A percentile compares a stretch with the other conserved stretches of the same genome.
These are phyloP conservation scores for Chascanopsetta lugubris DNA, from an alignment of 2,113 vertebrate genomes.

Conservation along the genomic window DNA sequence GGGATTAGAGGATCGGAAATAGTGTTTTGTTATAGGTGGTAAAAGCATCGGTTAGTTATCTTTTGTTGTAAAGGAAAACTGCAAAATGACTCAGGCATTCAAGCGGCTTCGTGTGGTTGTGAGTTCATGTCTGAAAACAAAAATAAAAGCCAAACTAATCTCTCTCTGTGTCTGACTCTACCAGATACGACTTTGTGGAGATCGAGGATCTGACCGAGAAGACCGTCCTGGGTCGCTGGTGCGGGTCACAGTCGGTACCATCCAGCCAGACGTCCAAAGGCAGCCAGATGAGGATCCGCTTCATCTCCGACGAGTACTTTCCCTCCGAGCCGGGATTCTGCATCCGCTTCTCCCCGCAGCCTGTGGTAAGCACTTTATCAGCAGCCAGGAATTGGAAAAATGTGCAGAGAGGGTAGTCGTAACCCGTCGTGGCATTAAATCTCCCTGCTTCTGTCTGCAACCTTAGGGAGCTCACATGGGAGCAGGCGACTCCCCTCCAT, in stretches of 20 bases:
- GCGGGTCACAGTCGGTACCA: conserved; percentile 87
- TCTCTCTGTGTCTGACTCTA: conserved; percentile 24
- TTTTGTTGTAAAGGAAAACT: too few relatives aligned
- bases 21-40: too few relatives aligned
- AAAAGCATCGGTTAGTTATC: too few relatives aligned
- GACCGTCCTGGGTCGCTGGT: conserved; percentile 93
- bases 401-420: background rate
- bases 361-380: conserved; percentile 81
- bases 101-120: too few relatives aligned
- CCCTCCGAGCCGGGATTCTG: conserved; percentile 95
- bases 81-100: too few relatives aligned
- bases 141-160: background rate
- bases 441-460: conserved; percentile 8
- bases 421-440: background rate
- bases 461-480: conserved; percentile 22
- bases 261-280: conserved; percentile 89
- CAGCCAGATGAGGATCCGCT: conserved; percentile 92
- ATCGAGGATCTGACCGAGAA: conserved; percentile 91
- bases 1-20: too few relatives aligned
- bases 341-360: conserved; percentile 88
- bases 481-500: conserved; percentile 10
- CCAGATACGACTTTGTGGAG: conserved; percentile 97
- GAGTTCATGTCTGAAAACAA: too few relatives aligned
- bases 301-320: conserved; percentile 96
- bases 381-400: background rate